phyloP scores from a whole-genome alignment of 2,113 vertebrate species.

The Heterochromis multidens region DNA sequence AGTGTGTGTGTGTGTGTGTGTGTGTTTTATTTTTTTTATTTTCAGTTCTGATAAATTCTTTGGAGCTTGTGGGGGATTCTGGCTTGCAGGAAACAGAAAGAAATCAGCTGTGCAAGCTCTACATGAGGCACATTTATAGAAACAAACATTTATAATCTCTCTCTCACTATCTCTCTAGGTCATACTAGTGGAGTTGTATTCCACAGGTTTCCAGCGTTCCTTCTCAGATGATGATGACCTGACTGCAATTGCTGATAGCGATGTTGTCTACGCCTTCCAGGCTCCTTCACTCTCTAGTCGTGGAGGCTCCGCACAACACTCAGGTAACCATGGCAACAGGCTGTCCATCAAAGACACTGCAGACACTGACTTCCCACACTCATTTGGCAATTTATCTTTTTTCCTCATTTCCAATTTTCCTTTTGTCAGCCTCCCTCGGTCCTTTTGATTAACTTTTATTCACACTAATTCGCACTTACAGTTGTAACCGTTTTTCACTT shows the following conservation, averaged over 20 bases:
- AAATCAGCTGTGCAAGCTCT: background rate
- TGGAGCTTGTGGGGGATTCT: background rate
- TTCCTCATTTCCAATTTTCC: background rate
- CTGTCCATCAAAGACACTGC: background rate
- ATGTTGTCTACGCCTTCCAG: slow-evolving; percentile 88
- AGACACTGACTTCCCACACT: background rate
- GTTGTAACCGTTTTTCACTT: background rate
- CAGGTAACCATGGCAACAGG: slow-evolving; percentile 76
- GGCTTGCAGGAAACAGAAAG: background rate
- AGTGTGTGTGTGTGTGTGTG: background rate
- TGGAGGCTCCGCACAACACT: slow-evolving; percentile 41
- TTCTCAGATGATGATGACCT: slow-evolving; percentile 87
- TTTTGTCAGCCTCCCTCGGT: background rate
- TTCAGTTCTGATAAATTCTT: background rate
- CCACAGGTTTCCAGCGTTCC: slow-evolving; percentile 85
- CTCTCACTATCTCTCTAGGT: slow-evolving; percentile 70
- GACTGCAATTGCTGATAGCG: slow-evolving; percentile 78
- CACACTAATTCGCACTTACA: background rate
- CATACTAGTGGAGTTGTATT: slow-evolving; percentile 85
- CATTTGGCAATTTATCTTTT: background rate
- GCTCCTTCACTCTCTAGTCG: slow-evolving; percentile 66
- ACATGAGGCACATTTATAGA: background rate
- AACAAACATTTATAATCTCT: background rate
- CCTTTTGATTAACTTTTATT: background rate
- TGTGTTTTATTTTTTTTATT: background rate